Base-by-base conservation (phyloP, 2,797 vertebrate genomes). In the Zenarchopterus dispar region DNA sequence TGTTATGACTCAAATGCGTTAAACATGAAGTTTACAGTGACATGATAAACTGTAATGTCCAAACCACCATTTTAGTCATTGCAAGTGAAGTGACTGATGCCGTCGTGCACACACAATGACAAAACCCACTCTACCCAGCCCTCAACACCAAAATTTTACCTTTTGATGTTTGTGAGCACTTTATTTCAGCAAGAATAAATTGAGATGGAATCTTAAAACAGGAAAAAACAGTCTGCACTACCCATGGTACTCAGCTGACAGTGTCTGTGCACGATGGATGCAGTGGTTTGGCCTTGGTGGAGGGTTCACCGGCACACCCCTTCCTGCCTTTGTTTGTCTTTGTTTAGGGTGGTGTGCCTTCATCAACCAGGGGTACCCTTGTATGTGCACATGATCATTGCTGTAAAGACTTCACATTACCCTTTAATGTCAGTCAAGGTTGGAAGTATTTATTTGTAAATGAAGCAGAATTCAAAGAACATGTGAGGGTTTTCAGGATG, bases 311-410 rank as follows among this genome's bases (percentile, higher is more conserved):
- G 24, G 64, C 73, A 73, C 83, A 76, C 81, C 82, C 89, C 89
- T 89, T 93, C 91, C 90, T 93, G 88, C 73, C 80, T 91, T 93
- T 93, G 92, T 93, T 88, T 62, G 56, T 36, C 72, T 81, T 88
- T 87, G 84, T 87, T 89, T 82, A 65, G 69, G 78, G 71, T 82
- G 78, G 73, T 79, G 67, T 31, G 54, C 66, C 76, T 50, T 77
- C 66, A 76, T 82, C 48, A 57, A 61, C 62, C 10, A 65, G 59
- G 36, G 72, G 50, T 77, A 76, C 59, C 58, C 61, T 73, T 62
- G 13, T 39, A 39, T 39, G 16, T 15, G 58, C 49, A 54, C 6
- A 0, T 62, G 72, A 87, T 77, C 77, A 76, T 72, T 58, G 64
- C 59, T 66, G 63, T 28, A 54, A 76, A 81, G 55, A 64, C 45